Evolutionary conservation across 35 echinoderm and acorn worm genomes (phyloP).

Genomic region (Ophioderma brevispina): DNA sequence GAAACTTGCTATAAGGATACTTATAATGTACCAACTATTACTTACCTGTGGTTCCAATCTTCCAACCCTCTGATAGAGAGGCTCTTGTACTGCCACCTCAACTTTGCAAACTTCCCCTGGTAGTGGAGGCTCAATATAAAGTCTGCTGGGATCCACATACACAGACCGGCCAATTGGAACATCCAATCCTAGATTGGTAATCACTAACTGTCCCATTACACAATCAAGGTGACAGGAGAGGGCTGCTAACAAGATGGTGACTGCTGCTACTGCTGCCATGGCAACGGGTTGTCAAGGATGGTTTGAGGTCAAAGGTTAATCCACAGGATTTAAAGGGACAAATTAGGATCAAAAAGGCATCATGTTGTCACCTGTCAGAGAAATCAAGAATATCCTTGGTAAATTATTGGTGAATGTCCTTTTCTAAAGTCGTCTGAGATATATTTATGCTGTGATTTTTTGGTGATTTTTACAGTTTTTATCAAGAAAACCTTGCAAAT

Average conservation of each 20-base stretch:
- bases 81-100: slow-evolving; percentile 81
- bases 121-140: slow-evolving; percentile 50
- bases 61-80: slow-evolving; percentile 89
- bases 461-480: too few species aligned
- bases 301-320: background rate
- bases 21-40: too few species aligned
- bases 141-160: slow-evolving; percentile 46
- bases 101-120: slow-evolving; percentile 81
- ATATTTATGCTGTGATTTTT: too few species aligned
- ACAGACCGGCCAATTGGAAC: slow-evolving; percentile 91
- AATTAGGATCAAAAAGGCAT: too few species aligned
- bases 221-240: background rate
- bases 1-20: too few species aligned
- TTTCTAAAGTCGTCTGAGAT: too few species aligned
- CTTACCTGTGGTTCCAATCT: slow-evolving; percentile 84
- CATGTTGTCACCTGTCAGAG: too few species aligned
- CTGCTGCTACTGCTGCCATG: background rate
- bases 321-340: too few species aligned
- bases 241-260: background rate
- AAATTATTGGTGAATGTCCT: too few species aligned
- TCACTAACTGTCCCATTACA: slow-evolving; percentile 88
- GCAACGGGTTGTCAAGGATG: background rate
- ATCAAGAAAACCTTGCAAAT: too few species aligned
- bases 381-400: too few species aligned
- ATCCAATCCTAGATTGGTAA: slow-evolving; percentile 70